Evolutionary conservation across 2,797 vertebrate genomes (phyloP), one percentile per base, ranked within the genome.

Genomic region (Centroberyx gerrardi): DNA sequence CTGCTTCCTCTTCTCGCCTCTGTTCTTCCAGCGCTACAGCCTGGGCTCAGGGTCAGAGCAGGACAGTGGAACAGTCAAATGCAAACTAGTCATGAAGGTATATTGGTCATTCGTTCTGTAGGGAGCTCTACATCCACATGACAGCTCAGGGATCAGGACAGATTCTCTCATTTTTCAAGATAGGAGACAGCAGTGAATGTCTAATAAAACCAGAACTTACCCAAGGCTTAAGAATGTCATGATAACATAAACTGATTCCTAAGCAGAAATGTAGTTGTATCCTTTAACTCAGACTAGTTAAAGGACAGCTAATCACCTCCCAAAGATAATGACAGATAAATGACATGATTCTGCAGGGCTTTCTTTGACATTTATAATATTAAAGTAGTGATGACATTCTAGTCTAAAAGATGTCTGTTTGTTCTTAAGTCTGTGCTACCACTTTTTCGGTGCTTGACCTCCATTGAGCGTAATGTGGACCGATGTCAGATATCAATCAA

Each of bases 31-130:
- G 67, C 87, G 90, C 54, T 99, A 98, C 93, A 94, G 84, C 46
- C 91, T 93, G 78, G 88, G 76, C 61, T 40, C 86, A 8, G 69
- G 27, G 4, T 17, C 87, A 62, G 87, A 87, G 0, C 88, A 89
- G 1, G 68, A 72, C 63, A 74, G 61, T 71, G 83, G 85, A 64
- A 67, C 86, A 36, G 69, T 91, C 74, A 95, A 94, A 28, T 98
- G 96, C 89, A 97, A 97, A 92, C 72, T 99, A 74, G 51, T 86
- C 52, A 93, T 97, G 83, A 99, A 98, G 97, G 98, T 98, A 77
- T 6, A 53, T 22, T 60, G 31, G 0, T 62, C 22, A 38, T 56
- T 59, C 17, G 61, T 68, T 53, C 36, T 44, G 18, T 7, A 8
- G 2, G 44, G 8, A 53, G 40, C 42, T 60, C 13, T 55, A 55